Conservation (phyloP, 2,113 vertebrate genomes). For the Leuciscus idus region DNA sequence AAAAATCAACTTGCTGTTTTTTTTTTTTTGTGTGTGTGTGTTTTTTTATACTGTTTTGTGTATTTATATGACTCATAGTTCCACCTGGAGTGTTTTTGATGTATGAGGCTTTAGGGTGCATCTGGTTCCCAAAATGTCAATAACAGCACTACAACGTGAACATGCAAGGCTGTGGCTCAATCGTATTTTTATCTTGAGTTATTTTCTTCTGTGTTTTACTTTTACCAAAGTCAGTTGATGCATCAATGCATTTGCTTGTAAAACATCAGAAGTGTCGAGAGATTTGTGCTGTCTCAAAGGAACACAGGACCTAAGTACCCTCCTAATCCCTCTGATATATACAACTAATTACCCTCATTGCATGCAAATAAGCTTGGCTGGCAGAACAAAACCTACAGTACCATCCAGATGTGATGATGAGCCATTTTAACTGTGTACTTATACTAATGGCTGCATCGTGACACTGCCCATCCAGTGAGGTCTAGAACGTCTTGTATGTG, state of each 20-base stretch:
- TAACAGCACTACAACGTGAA: background rate
- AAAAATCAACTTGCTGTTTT: background rate
- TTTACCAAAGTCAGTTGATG: background rate
- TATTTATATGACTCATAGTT: constrained; percentile 1
- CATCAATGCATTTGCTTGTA: background rate
- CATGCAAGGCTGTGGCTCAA: background rate
- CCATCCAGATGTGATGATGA: background rate
- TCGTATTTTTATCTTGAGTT: background rate
- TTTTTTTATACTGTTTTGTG: background rate
- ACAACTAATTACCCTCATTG: constrained; percentile 41
- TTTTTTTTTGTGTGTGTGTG: no score
- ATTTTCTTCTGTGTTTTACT: background rate
- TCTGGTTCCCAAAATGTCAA: background rate
- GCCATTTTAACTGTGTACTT: background rate
- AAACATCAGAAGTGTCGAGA: background rate
- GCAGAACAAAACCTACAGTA: no score
- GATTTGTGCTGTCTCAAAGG: constrained; percentile 28
- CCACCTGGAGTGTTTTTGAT: background rate
- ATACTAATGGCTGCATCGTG: background rate
- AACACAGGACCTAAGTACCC: constrained; percentile 13
- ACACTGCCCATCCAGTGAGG: background rate
- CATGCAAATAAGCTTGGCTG: constrained; percentile 9
- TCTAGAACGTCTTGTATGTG: background rate
- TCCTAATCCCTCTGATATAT: constrained; percentile 30
- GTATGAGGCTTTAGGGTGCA: background rate